Evolutionary conservation across 2,113 vertebrate species (phyloP), one percentile per base, ranked within the genome.

Genomic region (Pomatorhinus ruficollis): DNA sequence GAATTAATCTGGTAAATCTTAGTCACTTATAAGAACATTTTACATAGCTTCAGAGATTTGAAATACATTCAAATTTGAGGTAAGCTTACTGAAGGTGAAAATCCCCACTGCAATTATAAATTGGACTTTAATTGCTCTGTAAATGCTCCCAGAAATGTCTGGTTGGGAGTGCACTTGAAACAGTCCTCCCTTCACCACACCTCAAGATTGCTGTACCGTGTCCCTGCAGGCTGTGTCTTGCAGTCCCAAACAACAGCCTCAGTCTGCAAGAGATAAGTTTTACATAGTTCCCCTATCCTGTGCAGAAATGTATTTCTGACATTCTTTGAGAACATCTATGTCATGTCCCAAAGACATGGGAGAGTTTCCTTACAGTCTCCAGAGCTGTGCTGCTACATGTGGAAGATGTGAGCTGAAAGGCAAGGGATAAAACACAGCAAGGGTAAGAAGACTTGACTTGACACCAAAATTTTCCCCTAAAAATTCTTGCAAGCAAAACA

Each of bases 231-330:
- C 21, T 80, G 7, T 54, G 11, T 63, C 17, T 57, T 77, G 64
- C 28, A 35, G 64, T 35, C 42, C 6, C 45, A 40, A 56, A 88
- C 33, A 92, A 40, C 17, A 40, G 16, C 42, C 35, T 21, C 22
- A 21, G 40, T 4, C 25, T 69, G 15, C 12, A 30, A 40, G 7
- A 70, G 23, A 25, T 12, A 39, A 60, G 5, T 71, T 31, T 13
- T 25, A 33, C 14, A 45, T 1, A 22, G 22, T 25, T 40, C 9
- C 13, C n/a, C 4, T 3, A 1, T 22, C 18, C 17, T 10, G 7
- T 15, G 15, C 71, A 94, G 49, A 50, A 22, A n/a, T 40, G 4
- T 2, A 37, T 69, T 90, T 77, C 76, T 83, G 12, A 18, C 6
- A 15, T 60, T 47, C 23, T 68, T 49, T 40, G 45, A 53, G 40